Conservation (phyloP, 2,113 vertebrate genomes). For the Perognathus longimembris region DNA sequence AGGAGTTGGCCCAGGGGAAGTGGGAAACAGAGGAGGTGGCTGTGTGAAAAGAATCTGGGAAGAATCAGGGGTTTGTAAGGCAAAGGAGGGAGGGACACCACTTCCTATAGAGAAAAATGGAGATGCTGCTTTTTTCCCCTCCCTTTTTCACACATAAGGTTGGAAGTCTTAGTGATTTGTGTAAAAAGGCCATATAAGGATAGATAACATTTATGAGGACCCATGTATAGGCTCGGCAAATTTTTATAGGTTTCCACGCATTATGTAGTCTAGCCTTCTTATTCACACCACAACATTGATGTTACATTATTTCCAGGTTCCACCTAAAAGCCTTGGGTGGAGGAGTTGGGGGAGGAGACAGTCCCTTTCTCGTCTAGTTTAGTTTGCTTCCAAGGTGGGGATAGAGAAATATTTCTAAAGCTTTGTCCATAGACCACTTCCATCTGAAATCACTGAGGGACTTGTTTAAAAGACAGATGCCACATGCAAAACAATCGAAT, state of each 20-base stretch:
- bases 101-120: background rate
- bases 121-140: background rate
- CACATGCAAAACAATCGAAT: no score
- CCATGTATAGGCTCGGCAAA: background rate
- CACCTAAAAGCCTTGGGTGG: background rate
- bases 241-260: background rate
- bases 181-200: background rate
- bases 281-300: background rate
- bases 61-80: background rate
- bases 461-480: background rate
- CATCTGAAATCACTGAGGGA: background rate
- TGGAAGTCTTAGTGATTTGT: background rate
- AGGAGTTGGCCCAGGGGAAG: background rate
- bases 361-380: background rate
- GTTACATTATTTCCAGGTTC: background rate
- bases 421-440: background rate
- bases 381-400: slow-evolving; percentile 3
- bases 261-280: background rate
- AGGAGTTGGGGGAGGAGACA: background rate
- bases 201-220: background rate
- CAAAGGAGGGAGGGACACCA: background rate
- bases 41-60: slow-evolving; percentile 15
- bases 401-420: background rate
- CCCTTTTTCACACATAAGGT: background rate
- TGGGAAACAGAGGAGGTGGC: background rate